Evolutionary conservation across 2,113 vertebrate genomes (phyloP).

Genomic region (Petrocephalus zakoni): DNA sequence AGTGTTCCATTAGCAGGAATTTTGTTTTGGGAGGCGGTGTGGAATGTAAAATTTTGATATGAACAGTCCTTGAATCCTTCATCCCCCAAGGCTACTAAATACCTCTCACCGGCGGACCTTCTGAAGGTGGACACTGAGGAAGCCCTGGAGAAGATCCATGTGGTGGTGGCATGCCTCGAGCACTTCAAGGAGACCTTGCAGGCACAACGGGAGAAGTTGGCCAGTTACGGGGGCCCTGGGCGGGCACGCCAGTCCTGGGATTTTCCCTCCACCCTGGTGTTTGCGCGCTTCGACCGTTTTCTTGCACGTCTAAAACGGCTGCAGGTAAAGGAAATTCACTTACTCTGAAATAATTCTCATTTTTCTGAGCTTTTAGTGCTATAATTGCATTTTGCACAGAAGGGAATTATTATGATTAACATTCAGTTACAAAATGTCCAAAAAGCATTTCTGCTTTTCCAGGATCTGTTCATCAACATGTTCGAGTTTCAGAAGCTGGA

Average conservation of each 20-base stretch:
- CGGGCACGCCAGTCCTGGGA: slow-evolving; percentile 60
- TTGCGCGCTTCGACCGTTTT: slow-evolving; percentile 65
- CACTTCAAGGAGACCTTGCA: slow-evolving; percentile 63
- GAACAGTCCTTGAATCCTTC: background rate
- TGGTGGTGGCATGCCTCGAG: slow-evolving; percentile 50
- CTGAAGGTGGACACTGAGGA: slow-evolving; percentile 69
- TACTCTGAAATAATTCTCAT: background rate
- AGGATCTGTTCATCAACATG: slow-evolving; percentile 63
- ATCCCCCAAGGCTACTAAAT: slow-evolving; percentile 52
- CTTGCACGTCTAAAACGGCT: slow-evolving; percentile 58
- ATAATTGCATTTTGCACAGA: background rate
- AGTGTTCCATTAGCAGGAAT: background rate
- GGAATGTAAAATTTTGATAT: background rate
- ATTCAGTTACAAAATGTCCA: background rate
- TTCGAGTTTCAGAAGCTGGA: slow-evolving; percentile 72
- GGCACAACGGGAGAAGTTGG: slow-evolving; percentile 51
- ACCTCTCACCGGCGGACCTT: slow-evolving; percentile 61
- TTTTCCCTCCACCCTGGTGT: slow-evolving; percentile 69
- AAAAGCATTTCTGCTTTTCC: slow-evolving; percentile 4
- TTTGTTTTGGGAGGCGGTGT: background rate
- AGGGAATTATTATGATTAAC: background rate
- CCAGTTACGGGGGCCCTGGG: slow-evolving; percentile 44
- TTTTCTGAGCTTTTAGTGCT: background rate
- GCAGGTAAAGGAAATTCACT: slow-evolving; percentile 53
- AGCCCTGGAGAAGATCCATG: slow-evolving; percentile 59